Conservation (phyloP, 1,140 invertebrate genomes). For the Gonioctena quinquepunctata region DNA sequence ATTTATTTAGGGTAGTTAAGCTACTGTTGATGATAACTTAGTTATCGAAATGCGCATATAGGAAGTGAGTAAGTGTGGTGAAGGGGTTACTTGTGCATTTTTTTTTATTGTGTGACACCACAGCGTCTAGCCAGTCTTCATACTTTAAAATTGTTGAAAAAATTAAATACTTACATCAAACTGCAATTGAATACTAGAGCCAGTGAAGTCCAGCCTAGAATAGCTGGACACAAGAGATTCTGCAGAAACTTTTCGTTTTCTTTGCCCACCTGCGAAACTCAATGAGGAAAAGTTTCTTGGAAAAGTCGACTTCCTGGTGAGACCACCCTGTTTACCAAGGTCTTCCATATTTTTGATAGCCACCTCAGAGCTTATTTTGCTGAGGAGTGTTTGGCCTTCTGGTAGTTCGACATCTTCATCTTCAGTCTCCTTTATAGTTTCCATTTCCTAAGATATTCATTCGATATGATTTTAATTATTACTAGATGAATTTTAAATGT, state of each 20-base stretch:
- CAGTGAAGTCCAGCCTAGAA: slow-evolving; percentile 72
- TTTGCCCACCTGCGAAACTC: slow-evolving; percentile 54
- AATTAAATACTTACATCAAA: slow-evolving; percentile 61
- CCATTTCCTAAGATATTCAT: slow-evolving; percentile 61
- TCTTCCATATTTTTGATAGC: slow-evolving; percentile 59
- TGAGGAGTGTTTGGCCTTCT: slow-evolving; percentile 45
- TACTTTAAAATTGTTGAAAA: too few species aligned
- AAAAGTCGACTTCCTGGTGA: slow-evolving; percentile 57
- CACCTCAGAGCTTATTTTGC: slow-evolving; percentile 53
- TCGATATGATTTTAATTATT: too few species aligned
- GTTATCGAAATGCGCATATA: too few species aligned
- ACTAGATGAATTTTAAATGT: too few species aligned
- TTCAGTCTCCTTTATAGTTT: slow-evolving; percentile 63
- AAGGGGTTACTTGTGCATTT: too few species aligned
- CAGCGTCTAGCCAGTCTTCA: too few species aligned
- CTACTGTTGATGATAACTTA: too few species aligned
- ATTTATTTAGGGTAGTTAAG: too few species aligned
- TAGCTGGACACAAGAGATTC: slow-evolving; percentile 71
- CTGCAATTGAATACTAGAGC: slow-evolving; percentile 68
- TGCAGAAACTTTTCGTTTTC: slow-evolving; percentile 60
- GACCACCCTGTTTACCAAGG: slow-evolving; percentile 55
- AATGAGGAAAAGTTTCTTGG: slow-evolving; percentile 60
- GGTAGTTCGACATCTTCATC: slow-evolving; percentile 57
- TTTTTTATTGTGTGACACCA: too few species aligned
- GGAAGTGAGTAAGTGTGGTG: too few species aligned